Conservation (phyloP, 1,140 invertebrate species). For the Calliphora vicina region DNA sequence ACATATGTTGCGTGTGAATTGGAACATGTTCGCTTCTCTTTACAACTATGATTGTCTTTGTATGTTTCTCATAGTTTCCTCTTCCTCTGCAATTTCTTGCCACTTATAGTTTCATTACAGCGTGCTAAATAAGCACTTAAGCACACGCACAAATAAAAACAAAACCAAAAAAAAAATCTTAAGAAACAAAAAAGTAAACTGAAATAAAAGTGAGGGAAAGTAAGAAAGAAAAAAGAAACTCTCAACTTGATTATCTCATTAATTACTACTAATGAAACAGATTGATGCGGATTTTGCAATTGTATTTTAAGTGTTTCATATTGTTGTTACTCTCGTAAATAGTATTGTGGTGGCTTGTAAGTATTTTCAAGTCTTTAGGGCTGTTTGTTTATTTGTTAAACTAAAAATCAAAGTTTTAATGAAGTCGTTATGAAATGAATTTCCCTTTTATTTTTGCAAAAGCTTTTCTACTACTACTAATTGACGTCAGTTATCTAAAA, state of each 20-base stretch:
- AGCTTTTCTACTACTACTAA: too few species aligned
- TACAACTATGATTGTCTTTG: not conserved
- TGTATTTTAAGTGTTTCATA: not conserved
- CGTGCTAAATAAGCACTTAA: constrained; percentile 25
- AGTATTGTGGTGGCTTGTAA: not conserved
- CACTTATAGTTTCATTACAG: constrained; percentile 20
- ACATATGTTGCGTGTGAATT: too few species aligned
- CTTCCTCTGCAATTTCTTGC: not conserved
- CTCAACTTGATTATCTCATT: constrained; percentile 17
- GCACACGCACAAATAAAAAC: not conserved
- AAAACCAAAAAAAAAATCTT: not conserved
- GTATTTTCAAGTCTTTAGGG: not conserved
- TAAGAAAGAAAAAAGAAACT: constrained; percentile 3
- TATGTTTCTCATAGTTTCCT: not conserved
- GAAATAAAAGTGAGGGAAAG: not conserved
- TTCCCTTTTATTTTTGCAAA: too few species aligned
- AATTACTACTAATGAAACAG: constrained; percentile 26
- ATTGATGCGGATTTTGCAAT: constrained; percentile 18
- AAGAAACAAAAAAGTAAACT: not conserved
- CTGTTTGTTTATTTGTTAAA: not conserved
- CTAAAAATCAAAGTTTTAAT: constrained; percentile 14
- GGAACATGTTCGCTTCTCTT: too few species aligned
- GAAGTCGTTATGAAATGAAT: not conserved
- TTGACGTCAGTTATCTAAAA: too few species aligned
- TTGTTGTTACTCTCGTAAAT: not conserved